These are phyloP conservation scores for Actenoides lindsayi DNA, from an alignment of 2,113 vertebrate genomes.

Conservation along the genomic window DNA sequence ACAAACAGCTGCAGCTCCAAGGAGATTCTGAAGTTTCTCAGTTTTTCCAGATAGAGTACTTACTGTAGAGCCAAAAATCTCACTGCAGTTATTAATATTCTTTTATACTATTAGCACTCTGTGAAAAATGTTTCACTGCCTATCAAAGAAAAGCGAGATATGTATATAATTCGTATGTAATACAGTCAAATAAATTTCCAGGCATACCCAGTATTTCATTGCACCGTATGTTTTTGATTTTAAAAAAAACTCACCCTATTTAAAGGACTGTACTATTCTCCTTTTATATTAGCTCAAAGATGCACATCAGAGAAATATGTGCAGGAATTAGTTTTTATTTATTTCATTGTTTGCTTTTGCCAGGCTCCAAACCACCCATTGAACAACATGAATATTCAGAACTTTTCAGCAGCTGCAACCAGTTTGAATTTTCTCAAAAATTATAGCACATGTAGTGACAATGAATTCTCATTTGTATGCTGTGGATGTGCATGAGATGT, in stretches of 20 bases:
- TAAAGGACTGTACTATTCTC: background rate
- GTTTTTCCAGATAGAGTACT: background rate
- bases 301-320: background rate
- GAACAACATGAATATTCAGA: constrained; percentile 53
- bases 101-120: background rate
- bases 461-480: background rate
- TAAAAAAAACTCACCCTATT: fast-evolving
- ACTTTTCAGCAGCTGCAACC: constrained; percentile 26
- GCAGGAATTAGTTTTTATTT: constrained; percentile 33
- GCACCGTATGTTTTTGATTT: background rate
- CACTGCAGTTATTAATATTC: background rate
- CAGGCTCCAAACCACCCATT: constrained; percentile 15
- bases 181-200: background rate
- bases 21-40: background rate
- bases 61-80: background rate
- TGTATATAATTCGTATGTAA: background rate
- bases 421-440: constrained; percentile 2
- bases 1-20: background rate
- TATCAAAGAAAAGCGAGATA: background rate
- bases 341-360: constrained; percentile 47
- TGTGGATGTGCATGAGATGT: background rate
- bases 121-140: background rate
- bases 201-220: background rate
- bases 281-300: constrained; percentile 18
- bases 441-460: background rate